Evolutionary conservation across 1,140 invertebrate species (phyloP).

Genomic region (Campoletis sonorensis): DNA sequence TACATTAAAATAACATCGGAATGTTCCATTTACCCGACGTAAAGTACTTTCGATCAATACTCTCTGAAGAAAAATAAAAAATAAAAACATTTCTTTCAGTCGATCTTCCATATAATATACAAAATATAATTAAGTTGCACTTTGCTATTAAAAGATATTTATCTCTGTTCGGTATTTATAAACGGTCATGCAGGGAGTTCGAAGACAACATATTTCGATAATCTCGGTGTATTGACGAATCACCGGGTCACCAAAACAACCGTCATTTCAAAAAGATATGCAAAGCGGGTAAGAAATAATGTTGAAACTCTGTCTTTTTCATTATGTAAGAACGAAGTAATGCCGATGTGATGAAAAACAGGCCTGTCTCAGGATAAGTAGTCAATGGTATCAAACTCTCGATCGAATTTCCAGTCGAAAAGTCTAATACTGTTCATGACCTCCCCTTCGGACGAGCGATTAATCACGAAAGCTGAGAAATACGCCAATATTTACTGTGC

Average conservation of each 20-base stretch:
- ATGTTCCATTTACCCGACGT: no score
- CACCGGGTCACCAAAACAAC: no score
- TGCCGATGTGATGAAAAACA: not conserved
- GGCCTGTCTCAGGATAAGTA: not conserved
- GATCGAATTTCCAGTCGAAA: no score
- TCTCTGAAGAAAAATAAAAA: no score
- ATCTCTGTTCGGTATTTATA: not conserved
- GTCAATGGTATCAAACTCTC: no score
- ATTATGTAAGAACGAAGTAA: not conserved
- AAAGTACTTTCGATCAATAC: no score
- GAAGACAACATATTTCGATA: not conserved
- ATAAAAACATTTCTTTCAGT: not conserved
- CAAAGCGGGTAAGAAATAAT: not conserved
- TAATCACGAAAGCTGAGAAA: no score
- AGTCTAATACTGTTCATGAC: no score
- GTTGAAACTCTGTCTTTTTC: not conserved
- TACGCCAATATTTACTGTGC: no score
- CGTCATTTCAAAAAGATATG: no score
- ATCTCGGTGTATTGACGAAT: not conserved
- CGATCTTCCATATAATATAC: not conserved
- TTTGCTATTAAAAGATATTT: slow-evolving; percentile 1
- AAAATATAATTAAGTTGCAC: not conserved
- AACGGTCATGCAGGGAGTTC: not conserved
- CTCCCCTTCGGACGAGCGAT: no score
- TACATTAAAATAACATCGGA: no score